Base-by-base conservation (phyloP, 92 coral and sea anemone genomes). In the Hydrozoanthus gracilis region DNA sequence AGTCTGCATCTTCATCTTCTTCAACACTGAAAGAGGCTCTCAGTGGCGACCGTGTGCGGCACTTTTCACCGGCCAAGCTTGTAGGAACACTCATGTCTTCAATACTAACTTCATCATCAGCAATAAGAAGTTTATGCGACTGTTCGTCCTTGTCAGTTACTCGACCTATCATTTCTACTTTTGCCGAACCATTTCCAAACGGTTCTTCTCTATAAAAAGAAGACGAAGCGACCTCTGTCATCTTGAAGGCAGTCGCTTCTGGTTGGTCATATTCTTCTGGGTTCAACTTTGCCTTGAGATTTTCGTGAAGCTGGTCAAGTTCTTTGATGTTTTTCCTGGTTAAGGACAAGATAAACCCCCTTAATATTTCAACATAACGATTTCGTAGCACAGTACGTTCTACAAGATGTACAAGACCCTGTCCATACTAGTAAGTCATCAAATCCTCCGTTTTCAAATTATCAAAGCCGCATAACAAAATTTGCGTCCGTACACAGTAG, bases 271-370 rank as follows among this genome's bases (percentile, higher is more conserved):
- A 64, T 14, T 64, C 75, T 65, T 3, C 74, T 6, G 74, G 47
- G 20, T 56, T 68, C 35, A 94, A 66, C 74, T 91, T 94, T 75
- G 89, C 82, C 73, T 89, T 84, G 73, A 94, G 92, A 68, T 72
- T 89, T 70, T 90, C 89, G 74, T 95, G 94, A 13, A 96, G 83
- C 46, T 82, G 50, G 67, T 96, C 98, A 49, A 96, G 97, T 7
- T 96, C 99, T 79, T 83, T 92, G 94, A 96, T 93, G 83, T 95
- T 96, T 82, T 91, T 93, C 89, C 99, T 96, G 55, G 72, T 70
- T 58, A 20, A 6, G 44, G 3, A 7, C 68, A 66, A 44, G 13
- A 35, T 27, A 35, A 27, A 14, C 8, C 12, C 11, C 4, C 4
- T 9, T 35, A 35, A 68, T 10, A 13, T 68, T 35, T 35, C 4